phyloP scores from a whole-genome alignment of 2,113 vertebrate genomes.

The Anarrhichthys ocellatus region DNA sequence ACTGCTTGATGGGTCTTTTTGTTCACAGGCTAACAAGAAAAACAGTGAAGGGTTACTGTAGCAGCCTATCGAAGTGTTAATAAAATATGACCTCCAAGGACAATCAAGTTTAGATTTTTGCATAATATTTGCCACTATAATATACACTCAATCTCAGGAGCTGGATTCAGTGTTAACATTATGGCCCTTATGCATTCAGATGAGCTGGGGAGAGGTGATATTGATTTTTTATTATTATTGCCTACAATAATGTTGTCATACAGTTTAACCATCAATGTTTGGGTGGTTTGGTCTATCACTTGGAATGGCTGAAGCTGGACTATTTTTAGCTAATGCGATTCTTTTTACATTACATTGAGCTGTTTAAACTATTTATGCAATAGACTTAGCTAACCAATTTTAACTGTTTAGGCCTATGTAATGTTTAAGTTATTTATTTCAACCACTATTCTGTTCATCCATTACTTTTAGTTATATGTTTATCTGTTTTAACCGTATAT shows the following conservation, averaged over 20 bases:
- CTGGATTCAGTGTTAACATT: neutral
- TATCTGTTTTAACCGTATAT: neutral
- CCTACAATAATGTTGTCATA: neutral
- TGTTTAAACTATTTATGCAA: neutral
- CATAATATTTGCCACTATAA: neutral
- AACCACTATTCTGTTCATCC: neutral
- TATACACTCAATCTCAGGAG: neutral
- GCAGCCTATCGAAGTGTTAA: conserved; percentile 16
- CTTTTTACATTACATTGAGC: neutral
- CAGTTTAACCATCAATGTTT: neutral
- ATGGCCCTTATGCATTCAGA: neutral
- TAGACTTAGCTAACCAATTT: neutral
- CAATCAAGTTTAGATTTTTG: neutral
- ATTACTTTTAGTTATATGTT: neutral
- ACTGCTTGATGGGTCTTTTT: conserved; percentile 56
- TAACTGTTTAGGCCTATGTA: neutral
- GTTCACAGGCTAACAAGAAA: conserved; percentile 59
- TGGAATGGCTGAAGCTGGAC: neutral
- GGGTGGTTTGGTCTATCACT: neutral
- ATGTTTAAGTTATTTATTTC: neutral
- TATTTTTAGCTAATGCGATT: neutral
- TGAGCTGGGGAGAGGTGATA: neutral
- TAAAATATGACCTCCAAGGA: conserved; percentile 52
- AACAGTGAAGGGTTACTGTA: conserved; percentile 4
- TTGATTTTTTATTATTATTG: neutral